A percentile compares a stretch with the other conserved stretches of the same genome.
phyloP scores from a whole-genome alignment of 1,140 invertebrate species.

The Cheumatopsyche charites region DNA sequence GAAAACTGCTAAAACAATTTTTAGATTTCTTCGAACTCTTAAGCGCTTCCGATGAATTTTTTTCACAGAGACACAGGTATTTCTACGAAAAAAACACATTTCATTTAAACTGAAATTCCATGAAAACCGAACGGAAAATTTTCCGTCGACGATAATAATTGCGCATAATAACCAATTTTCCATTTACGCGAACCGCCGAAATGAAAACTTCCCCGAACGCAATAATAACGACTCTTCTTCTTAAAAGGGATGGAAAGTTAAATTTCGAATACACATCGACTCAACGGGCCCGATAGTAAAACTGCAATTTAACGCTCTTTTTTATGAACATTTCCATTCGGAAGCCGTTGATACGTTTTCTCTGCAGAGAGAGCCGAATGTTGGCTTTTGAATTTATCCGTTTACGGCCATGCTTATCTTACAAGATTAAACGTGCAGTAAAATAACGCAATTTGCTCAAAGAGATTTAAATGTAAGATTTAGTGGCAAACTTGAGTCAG shows the following conservation, averaged over 20 bases:
- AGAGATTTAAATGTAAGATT: slow-evolving; percentile 28
- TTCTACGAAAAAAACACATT: too few relatives aligned
- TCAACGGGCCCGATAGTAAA: slow-evolving; percentile 19
- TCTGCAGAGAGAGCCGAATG: slow-evolving; percentile 5
- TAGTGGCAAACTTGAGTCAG: slow-evolving; percentile 23
- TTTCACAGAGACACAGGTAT: not conserved
- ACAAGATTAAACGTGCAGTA: slow-evolving; percentile 25
- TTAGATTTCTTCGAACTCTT: not conserved
- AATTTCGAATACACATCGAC: slow-evolving; percentile 6
- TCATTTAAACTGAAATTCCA: slow-evolving; percentile 1
- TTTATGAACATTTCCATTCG: slow-evolving; percentile 20
- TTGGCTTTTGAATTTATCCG: slow-evolving; percentile 18
- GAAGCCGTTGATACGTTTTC: slow-evolving; percentile 6
- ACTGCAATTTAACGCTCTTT: slow-evolving; percentile 16
- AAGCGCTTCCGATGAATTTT: slow-evolving; percentile 1
- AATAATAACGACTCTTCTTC: not conserved
- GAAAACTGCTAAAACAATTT: not conserved
- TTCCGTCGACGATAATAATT: too few relatives aligned
- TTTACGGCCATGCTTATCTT: slow-evolving; percentile 23
- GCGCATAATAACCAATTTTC: too few relatives aligned
- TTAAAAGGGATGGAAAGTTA: not conserved
- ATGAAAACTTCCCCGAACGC: not conserved
- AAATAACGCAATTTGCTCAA: slow-evolving; percentile 28
- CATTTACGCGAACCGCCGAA: not conserved
- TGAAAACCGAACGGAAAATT: not conserved